Evolutionary conservation across 2,888 invertebrate genomes (phyloP).

Genomic region (Catocala sponsa): DNA sequence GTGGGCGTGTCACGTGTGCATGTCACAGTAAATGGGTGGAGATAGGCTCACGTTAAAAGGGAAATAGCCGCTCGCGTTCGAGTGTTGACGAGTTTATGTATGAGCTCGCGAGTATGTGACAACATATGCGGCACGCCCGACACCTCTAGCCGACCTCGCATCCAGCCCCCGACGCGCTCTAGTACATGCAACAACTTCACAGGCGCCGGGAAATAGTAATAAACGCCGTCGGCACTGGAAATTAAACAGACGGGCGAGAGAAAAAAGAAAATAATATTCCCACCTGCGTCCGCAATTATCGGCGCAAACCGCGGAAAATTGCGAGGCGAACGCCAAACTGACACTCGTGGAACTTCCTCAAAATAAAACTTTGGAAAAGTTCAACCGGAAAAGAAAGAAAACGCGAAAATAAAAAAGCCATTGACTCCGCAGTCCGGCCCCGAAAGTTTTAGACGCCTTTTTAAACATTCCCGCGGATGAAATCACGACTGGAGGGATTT

Average conservation of each 20-base stretch:
- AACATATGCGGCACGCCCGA: conserved; percentile 38
- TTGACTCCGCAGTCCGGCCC: conserved; percentile 82
- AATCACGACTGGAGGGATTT: conserved; percentile 69
- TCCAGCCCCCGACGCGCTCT: conserved; percentile 21
- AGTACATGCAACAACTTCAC: conserved; percentile 24
- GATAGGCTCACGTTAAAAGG: conserved; percentile 59
- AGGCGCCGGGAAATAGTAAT: conserved; percentile 48
- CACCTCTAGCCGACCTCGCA: conserved; percentile 40
- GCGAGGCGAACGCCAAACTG: conserved; percentile 83
- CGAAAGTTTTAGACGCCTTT: conserved; percentile 81
- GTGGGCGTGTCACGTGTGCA: conserved; percentile 75
- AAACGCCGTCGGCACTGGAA: conserved; percentile 49
- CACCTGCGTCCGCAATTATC: conserved; percentile 87
- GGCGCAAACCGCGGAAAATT: conserved; percentile 84
- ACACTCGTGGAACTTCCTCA: conserved; percentile 85
- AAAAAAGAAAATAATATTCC: conserved; percentile 68
- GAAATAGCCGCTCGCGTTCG: conserved; percentile 52
- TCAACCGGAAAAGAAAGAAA: conserved; percentile 86
- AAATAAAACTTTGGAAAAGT: conserved; percentile 85
- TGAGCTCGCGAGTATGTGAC: conserved; percentile 38
- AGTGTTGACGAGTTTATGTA: conserved; percentile 41
- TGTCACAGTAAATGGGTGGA: conserved; percentile 66
- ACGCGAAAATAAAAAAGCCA: conserved; percentile 86
- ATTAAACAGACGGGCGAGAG: conserved; percentile 56
- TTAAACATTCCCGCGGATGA: conserved; percentile 77